Evolutionary conservation across 2,797 vertebrate species (phyloP).

Genomic region (Sebastes nivosus): DNA sequence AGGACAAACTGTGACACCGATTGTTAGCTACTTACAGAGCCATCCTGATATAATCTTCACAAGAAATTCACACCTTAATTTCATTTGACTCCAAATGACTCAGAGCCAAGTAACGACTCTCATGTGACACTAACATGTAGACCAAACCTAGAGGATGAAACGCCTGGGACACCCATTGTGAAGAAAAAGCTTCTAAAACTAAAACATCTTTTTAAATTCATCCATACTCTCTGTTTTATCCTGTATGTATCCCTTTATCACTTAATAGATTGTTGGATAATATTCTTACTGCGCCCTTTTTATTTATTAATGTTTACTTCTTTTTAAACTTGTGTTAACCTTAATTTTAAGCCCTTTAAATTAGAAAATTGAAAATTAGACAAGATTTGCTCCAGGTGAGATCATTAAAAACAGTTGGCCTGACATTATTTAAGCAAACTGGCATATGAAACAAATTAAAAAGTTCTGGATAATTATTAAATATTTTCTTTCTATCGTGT

Average conservation of each 20-base stretch:
- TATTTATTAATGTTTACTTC: not conserved
- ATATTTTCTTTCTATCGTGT: not conserved
- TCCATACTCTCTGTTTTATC: not conserved
- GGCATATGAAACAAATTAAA: not conserved
- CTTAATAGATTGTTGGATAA: not conserved
- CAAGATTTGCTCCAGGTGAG: not conserved
- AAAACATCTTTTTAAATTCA: not conserved
- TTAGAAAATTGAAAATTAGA: not conserved
- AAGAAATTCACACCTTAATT: not conserved
- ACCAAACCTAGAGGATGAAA: not conserved
- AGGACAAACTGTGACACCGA: not conserved
- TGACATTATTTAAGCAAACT: not conserved
- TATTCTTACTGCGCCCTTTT: not conserved
- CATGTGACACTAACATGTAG: not conserved
- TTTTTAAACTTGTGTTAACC: not conserved
- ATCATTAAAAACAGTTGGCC: not conserved
- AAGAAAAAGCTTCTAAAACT: not conserved
- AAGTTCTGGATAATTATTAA: not conserved
- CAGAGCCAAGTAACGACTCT: not conserved
- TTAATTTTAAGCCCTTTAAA: not conserved
- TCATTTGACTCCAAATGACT: constrained; percentile 1
- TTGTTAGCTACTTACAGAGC: not conserved
- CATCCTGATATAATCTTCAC: not conserved
- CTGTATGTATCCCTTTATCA: not conserved
- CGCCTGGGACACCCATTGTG: not conserved